Evolutionary conservation across 2,797 vertebrate genomes (phyloP).

Genomic region (Falco berigora): DNA sequence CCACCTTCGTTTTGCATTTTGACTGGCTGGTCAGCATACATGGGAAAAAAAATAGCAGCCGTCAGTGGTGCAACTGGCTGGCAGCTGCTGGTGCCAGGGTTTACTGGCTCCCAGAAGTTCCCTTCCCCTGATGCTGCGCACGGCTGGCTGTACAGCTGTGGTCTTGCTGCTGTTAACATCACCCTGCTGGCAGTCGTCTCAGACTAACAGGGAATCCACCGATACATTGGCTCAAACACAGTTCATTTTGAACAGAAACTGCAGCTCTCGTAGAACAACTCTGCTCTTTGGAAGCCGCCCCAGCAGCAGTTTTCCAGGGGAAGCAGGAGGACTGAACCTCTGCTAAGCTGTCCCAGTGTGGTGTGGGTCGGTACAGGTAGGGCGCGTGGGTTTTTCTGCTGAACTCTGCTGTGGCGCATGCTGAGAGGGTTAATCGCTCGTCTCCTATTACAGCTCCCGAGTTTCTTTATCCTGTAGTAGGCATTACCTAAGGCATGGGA

Average conservation of each 20-base stretch:
- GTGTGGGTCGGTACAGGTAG: background rate
- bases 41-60: background rate
- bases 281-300: background rate
- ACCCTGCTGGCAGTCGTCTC: background rate
- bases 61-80: background rate
- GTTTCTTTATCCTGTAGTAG: background rate
- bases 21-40: background rate
- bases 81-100: background rate
- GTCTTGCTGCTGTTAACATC: background rate
- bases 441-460: background rate
- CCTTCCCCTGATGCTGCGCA: background rate
- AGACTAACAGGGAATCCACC: background rate
- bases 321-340: background rate
- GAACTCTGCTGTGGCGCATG: background rate
- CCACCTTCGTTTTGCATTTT: background rate
- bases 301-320: background rate
- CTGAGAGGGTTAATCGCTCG: background rate
- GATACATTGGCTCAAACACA: background rate
- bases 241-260: background rate
- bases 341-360: background rate
- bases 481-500: background rate
- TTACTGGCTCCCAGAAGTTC: background rate
- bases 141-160: background rate
- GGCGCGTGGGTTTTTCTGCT: background rate
- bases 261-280: background rate